phyloP scores from a whole-genome alignment of 2,888 invertebrate genomes.

The Lymantria monacha region DNA sequence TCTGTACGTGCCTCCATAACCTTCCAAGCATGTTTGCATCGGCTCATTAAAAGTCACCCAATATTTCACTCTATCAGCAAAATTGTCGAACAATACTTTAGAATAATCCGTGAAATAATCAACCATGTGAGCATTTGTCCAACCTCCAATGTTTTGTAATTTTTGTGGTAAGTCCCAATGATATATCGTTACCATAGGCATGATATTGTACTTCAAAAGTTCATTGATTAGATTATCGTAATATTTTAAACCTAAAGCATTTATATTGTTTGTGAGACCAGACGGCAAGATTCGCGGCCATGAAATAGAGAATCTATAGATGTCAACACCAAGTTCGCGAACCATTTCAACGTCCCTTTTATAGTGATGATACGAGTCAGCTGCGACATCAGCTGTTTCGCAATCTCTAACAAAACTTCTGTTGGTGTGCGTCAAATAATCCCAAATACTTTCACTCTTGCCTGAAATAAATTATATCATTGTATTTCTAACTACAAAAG shows the following conservation, averaged over 20 bases:
- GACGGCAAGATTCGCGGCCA: slow-evolving; percentile 90
- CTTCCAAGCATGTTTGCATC: slow-evolving; percentile 77
- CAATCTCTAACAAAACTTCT: slow-evolving; percentile 78
- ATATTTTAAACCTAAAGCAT: slow-evolving; percentile 87
- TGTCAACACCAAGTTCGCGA: slow-evolving; percentile 83
- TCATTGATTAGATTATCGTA: slow-evolving; percentile 90
- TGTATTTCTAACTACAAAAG: not conserved
- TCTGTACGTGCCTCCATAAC: slow-evolving; percentile 82
- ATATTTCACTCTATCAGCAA: slow-evolving; percentile 84
- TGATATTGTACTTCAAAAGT: slow-evolving; percentile 84
- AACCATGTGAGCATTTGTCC: slow-evolving; percentile 85
- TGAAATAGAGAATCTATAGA: slow-evolving; percentile 88
- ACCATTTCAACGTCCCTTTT: slow-evolving; percentile 84
- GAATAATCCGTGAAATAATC: slow-evolving; percentile 86
- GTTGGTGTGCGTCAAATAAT: slow-evolving; percentile 74
- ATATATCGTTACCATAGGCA: slow-evolving; percentile 87
- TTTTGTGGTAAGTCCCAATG: slow-evolving; percentile 88
- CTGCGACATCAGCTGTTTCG: slow-evolving; percentile 85
- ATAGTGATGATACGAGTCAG: slow-evolving; percentile 86
- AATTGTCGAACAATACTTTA: slow-evolving; percentile 82
- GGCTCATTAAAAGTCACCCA: slow-evolving; percentile 93
- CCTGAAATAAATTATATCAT: slow-evolving; percentile 60
- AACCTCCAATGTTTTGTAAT: slow-evolving; percentile 86
- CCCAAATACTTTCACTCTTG: slow-evolving; percentile 85
- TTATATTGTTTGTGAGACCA: slow-evolving; percentile 85